Evolutionary conservation across 2,888 invertebrate genomes (phyloP).

Genomic region (Oscheius sp.): DNA sequence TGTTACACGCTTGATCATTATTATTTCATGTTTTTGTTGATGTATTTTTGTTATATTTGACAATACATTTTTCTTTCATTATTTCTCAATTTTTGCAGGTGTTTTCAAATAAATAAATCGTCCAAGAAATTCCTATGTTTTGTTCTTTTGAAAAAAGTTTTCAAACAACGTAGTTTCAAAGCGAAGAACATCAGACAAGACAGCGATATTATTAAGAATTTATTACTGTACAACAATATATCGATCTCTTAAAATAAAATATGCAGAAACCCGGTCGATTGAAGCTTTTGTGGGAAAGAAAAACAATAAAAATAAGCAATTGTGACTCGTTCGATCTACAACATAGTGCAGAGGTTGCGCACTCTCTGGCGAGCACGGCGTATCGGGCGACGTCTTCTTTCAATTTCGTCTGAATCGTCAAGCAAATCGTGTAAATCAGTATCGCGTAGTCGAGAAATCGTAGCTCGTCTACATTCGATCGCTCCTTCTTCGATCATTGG

Average conservation of each 20-base stretch:
- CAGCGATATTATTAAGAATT: background rate
- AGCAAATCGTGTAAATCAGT: constrained; percentile 41
- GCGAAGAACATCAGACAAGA: background rate
- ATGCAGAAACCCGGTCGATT: constrained; percentile 21
- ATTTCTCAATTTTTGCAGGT: background rate
- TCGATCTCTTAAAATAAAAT: background rate
- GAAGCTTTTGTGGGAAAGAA: constrained; percentile 6
- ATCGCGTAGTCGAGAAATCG: constrained; percentile 35
- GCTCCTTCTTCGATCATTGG: constrained; percentile 59
- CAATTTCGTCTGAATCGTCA: constrained; percentile 42
- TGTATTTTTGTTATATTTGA: constrained; percentile 16
- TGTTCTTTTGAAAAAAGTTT: background rate
- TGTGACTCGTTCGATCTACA: constrained; percentile 41
- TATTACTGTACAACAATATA: background rate
- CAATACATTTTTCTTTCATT: background rate
- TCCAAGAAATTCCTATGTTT: background rate
- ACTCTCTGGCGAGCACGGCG: constrained; percentile 62
- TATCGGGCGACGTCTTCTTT: constrained; percentile 52
- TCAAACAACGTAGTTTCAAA: background rate
- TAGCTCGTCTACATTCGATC: constrained; percentile 48
- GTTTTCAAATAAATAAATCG: too few species aligned
- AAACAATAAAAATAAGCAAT: background rate
- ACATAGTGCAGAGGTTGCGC: constrained; percentile 66
- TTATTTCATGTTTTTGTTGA: constrained; percentile 4
- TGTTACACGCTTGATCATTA: background rate